Conservation (phyloP, 2,113 vertebrate species). For the Amphiprion percula region DNA sequence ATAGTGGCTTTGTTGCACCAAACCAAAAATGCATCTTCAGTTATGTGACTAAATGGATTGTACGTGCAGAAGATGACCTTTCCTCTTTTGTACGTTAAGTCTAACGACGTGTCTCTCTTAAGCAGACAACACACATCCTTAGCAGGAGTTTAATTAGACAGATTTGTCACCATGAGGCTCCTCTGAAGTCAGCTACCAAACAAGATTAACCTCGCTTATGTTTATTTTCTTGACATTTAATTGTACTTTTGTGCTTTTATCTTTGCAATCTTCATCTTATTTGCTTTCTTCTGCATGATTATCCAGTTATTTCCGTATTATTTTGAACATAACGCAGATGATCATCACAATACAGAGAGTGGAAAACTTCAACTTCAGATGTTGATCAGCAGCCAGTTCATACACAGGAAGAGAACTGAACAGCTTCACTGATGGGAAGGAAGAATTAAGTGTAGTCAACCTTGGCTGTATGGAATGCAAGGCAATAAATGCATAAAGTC, state of each 20-base stretch:
- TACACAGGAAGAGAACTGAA: neutral
- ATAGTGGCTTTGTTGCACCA: conserved; percentile 65
- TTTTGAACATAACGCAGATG: neutral
- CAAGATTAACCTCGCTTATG: neutral
- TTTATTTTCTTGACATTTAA: neutral
- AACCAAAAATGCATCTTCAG: conserved; percentile 53
- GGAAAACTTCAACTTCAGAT: conserved; percentile 18
- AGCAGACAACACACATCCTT: neutral
- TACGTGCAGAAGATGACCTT: conserved; percentile 26
- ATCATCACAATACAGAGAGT: neutral
- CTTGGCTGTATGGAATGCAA: conserved; percentile 38
- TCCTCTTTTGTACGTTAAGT: conserved; percentile 8
- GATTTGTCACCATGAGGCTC: neutral
- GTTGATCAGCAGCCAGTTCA: conserved; percentile 3
- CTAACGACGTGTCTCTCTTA: neutral
- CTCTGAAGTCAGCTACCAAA: neutral
- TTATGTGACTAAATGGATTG: conserved; percentile 54
- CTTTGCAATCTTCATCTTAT: neutral
- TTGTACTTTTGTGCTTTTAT: neutral
- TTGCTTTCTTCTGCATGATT: neutral
- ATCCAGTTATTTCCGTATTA: no score
- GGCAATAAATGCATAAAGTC: conserved; percentile 49
- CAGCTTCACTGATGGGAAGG: neutral
- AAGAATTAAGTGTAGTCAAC: neutral
- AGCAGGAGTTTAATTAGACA: neutral